Conservation (phyloP, 2,888 invertebrate genomes). For the Quadroppia sp. region DNA sequence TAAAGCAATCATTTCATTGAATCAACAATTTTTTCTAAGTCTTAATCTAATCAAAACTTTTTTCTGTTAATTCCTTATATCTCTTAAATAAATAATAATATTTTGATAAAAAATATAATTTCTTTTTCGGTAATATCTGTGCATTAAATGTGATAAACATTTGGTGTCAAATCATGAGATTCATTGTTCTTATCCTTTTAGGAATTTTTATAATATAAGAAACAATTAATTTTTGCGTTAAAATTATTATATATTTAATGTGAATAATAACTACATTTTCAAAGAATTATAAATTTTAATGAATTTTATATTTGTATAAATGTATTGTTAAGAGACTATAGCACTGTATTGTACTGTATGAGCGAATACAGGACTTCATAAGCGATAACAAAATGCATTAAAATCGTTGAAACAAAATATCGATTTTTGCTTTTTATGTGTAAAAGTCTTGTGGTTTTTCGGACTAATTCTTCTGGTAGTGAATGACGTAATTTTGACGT, state of each 20-base stretch:
- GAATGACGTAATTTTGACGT: slow-evolving; percentile 33
- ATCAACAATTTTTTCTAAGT: too few species aligned
- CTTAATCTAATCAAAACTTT: neutral
- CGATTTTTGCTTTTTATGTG: slow-evolving; percentile 17
- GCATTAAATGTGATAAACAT: neutral
- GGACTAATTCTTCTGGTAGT: slow-evolving; percentile 18
- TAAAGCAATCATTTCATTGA: too few species aligned
- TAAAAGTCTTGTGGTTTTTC: slow-evolving; percentile 23
- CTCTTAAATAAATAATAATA: neutral
- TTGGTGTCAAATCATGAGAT: too few species aligned
- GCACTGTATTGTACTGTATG: neutral
- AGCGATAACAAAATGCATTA: slow-evolving; percentile 16
- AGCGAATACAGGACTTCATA: neutral
- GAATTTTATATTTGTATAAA: too few species aligned
- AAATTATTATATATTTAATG: neutral
- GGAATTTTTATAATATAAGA: neutral
- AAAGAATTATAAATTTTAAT: neutral
- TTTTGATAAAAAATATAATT: neutral
- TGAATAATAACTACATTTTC: too few species aligned
- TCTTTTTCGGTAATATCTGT: neutral
- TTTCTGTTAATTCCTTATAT: neutral
- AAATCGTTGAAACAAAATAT: slow-evolving; percentile 4
- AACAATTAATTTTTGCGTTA: neutral
- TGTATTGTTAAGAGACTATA: neutral
- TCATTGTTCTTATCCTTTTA: neutral